Evolutionary conservation across 2,888 invertebrate genomes (phyloP).

Genomic region (Erebia ligea): DNA sequence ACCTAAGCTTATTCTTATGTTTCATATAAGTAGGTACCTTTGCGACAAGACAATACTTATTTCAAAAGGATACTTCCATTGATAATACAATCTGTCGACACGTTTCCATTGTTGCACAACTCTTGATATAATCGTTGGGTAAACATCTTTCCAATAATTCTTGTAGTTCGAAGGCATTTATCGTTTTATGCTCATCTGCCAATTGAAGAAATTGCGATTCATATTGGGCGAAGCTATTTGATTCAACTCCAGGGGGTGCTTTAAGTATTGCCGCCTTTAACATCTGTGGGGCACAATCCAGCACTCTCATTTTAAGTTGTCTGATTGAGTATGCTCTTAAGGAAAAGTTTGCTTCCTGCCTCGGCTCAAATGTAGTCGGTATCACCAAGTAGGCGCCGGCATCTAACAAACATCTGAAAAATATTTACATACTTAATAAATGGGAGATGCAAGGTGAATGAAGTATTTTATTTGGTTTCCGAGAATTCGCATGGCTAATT

Average conservation of each 20-base stretch:
- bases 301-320: conserved; percentile 88
- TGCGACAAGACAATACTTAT: too few relatives aligned
- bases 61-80: conserved; percentile 90
- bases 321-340: conserved; percentile 91
- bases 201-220: conserved; percentile 95
- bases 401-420: conserved; percentile 87
- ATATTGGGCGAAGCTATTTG: conserved; percentile 91
- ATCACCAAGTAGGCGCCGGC: conserved; percentile 92
- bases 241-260: conserved; percentile 87
- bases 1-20: too few relatives aligned
- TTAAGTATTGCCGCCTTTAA: conserved; percentile 90
- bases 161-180: conserved; percentile 95
- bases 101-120: conserved; percentile 95
- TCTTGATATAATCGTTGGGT: conserved; percentile 97
- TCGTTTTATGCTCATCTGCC: conserved; percentile 94
- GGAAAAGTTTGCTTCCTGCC: conserved; percentile 94
- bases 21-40: too few relatives aligned
- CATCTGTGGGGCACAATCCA: conserved; percentile 86
- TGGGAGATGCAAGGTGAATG: background rate
- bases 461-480: background rate
- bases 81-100: conserved; percentile 95
- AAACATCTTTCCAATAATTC: conserved; percentile 95
- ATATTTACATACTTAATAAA: background rate
- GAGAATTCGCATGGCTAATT: background rate
- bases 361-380: conserved; percentile 95